Base-by-base conservation (phyloP, 1,140 invertebrate genomes). In the Heliconius nattereri region DNA sequence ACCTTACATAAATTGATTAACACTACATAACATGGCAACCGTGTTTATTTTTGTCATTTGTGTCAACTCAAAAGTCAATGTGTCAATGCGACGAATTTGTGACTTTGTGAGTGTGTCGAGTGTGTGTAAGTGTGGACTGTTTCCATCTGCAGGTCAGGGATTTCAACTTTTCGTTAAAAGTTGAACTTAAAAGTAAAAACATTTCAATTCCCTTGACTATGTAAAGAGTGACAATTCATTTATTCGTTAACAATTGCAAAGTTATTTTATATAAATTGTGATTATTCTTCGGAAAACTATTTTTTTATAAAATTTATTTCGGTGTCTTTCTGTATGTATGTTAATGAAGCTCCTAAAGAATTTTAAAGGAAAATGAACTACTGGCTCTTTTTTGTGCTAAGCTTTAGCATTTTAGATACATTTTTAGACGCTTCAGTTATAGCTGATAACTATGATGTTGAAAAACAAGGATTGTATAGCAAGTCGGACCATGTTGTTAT, bases 381-480 rank as follows among this genome's bases (percentile, higher is more conserved):
- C 72, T 86, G 80, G 81, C 76, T 83, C 83, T 78, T 85, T 77
- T 71, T 87, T 80, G 76, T 87, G 75, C 66, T 85, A 76, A 79
- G 75, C 75, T 72, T 86, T 60, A 79, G 78, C 80, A 72, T 89
- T 84, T 81, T 84, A 19, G 71, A 78, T 74, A 76, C 60, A 77
- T 54, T 86, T 71, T 85, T 89, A 73, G 84, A 87, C 75, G 82
- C 91, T 86, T 91, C 92, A 78, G 85, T 90, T 73, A 78, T 93
- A 80, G 81, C 84, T 32, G 85, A 89, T 26, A 85, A 83, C 78
- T 86, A 85, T 73, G 91, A 93, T 83, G 79, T 91, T 45, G 89
- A 90, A 26, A 84, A 92, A 84, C 91, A 94, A 85, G 92, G 92
- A 82, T 80, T 94, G 49, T 94, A 94, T 76, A 90, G 90, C 87